Conservation (phyloP, 2,888 invertebrate species). For the Dermolepida albohirtum region DNA sequence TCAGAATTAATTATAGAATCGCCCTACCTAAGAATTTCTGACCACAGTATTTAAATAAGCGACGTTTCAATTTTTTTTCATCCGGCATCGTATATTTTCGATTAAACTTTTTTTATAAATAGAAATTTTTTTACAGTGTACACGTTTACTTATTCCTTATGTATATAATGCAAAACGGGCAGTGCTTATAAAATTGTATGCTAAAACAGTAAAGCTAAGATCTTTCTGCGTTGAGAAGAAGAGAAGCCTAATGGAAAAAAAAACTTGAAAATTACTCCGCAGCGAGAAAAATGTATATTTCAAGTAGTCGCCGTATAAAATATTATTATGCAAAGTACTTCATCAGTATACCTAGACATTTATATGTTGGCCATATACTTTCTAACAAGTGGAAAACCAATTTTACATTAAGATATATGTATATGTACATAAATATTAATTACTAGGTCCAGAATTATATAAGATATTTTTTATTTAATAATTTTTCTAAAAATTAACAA, state of each 20-base stretch:
- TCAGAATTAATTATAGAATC: no score
- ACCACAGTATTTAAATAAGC: no score
- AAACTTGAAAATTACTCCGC: conserved; percentile 38
- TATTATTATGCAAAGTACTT: conserved; percentile 45
- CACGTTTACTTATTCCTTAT: no score
- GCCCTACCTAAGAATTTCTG: no score
- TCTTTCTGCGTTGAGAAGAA: background rate
- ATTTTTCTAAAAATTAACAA: no score
- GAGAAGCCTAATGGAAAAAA: conserved; percentile 35
- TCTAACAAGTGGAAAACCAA: conserved; percentile 42
- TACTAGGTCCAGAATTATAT: no score
- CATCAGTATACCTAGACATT: conserved; percentile 35
- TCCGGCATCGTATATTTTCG: no score
- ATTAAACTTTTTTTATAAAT: no score
- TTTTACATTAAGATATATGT: conserved; percentile 43
- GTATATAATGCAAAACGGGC: background rate
- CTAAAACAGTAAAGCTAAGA: conserved; percentile 25
- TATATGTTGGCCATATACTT: conserved; percentile 41
- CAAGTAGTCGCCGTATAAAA: conserved; percentile 44
- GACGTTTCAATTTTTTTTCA: no score
- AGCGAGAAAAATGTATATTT: conserved; percentile 41
- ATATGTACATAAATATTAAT: no score
- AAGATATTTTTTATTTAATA: no score
- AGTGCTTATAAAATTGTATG: conserved; percentile 24
- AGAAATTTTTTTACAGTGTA: no score